A percentile compares a stretch with the other conserved stretches of the same genome.
Conservation (phyloP, 35 echinoderm and acorn worm species). For the Amphiura filiformis region DNA sequence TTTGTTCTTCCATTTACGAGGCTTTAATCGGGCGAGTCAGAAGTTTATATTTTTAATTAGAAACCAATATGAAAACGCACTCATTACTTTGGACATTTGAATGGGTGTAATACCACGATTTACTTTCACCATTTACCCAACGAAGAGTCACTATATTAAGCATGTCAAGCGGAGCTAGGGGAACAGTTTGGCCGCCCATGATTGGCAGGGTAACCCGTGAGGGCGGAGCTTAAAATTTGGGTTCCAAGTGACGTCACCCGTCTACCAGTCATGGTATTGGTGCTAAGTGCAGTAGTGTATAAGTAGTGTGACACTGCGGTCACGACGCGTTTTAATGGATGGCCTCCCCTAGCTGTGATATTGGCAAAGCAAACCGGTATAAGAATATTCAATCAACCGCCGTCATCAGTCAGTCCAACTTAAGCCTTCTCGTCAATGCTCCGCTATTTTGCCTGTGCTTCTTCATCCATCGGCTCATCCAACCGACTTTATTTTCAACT, state of each 20-base stretch:
- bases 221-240: background rate
- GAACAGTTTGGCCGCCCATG: too few relatives aligned
- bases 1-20: too few relatives aligned
- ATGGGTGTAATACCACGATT: too few relatives aligned
- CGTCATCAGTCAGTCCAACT: background rate
- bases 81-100: too few relatives aligned
- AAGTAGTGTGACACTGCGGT: background rate
- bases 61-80: too few relatives aligned
- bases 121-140: too few relatives aligned
- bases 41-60: too few relatives aligned
- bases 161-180: too few relatives aligned
- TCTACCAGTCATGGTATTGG: background rate
- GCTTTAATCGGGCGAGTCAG: too few relatives aligned
- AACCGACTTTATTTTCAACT: background rate
- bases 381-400: background rate
- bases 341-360: too few relatives aligned
- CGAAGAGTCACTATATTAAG: too few relatives aligned
- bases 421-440: background rate
- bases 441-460: background rate
- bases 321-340: background rate
- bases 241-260: background rate
- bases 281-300: background rate
- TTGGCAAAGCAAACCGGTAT: background rate
- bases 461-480: background rate
- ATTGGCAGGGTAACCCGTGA: too few relatives aligned